A percentile compares a stretch with the other conserved stretches of the same genome.
Evolutionary conservation across 64 coral and sea anemone species (phyloP).

Genomic region (Platygyra sinensis): DNA sequence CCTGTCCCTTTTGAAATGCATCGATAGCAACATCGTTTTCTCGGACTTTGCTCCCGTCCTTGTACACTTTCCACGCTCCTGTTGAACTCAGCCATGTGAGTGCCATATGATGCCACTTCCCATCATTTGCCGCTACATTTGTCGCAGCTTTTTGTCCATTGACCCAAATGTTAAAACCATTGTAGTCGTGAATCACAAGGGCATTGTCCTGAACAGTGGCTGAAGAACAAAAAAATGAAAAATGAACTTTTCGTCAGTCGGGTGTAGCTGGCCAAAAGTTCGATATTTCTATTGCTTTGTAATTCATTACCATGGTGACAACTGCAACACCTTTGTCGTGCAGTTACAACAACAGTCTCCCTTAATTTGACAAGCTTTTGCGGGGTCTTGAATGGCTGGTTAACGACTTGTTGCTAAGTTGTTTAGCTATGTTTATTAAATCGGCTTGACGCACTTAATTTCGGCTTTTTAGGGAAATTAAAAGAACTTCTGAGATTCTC

Average conservation of each 20-base stretch:
- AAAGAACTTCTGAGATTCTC: too few relatives aligned
- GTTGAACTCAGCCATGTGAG: constrained; percentile 88
- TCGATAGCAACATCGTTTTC: constrained; percentile 12
- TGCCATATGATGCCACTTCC: constrained; percentile 94
- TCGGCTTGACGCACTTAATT: too few relatives aligned
- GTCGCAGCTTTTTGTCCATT: constrained; percentile 81
- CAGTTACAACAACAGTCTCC: too few relatives aligned
- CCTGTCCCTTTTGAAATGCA: constrained; percentile 75
- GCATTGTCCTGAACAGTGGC: constrained; percentile 81
- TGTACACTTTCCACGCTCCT: constrained; percentile 83
- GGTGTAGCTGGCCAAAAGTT: too few relatives aligned
- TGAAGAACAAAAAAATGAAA: neutral
- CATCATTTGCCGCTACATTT: constrained; percentile 79
- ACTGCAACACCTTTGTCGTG: too few relatives aligned
- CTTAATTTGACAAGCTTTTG: too few relatives aligned
- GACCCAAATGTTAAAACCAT: constrained; percentile 92
- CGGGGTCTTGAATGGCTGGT: too few relatives aligned
- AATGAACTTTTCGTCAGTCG: neutral
- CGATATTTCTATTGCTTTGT: too few relatives aligned
- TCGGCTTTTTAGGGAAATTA: too few relatives aligned
- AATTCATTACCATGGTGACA: too few relatives aligned
- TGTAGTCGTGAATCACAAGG: constrained; percentile 90
- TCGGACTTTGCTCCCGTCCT: constrained; percentile 84
- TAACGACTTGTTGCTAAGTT: too few relatives aligned
- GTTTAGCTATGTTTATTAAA: too few relatives aligned